A percentile compares a stretch with the other conserved stretches of the same genome.
Conservation (phyloP, 2,113 vertebrate genomes). For the Saguinus imperator region DNA sequence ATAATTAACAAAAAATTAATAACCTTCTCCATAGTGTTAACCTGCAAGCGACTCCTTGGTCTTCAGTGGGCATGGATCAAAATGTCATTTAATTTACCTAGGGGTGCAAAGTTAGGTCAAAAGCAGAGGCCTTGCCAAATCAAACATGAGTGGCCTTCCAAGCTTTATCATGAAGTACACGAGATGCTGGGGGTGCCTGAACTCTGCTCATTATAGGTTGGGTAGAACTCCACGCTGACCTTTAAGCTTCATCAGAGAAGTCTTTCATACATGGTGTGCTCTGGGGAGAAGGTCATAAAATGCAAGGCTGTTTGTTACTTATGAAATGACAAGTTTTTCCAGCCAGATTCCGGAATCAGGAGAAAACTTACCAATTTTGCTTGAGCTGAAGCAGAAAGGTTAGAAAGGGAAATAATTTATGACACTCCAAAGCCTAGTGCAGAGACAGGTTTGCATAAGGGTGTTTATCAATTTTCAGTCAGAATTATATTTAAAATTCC, state of each 20-base stretch:
- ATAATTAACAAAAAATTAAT: constrained; percentile 47
- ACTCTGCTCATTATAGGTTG: neutral
- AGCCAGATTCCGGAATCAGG: neutral
- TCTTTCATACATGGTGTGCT: neutral
- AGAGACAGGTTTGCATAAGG: neutral
- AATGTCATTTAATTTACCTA: neutral
- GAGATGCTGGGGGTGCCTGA: neutral
- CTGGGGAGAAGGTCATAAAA: neutral
- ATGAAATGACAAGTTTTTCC: neutral
- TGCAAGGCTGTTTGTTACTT: neutral
- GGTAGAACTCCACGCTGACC: neutral
- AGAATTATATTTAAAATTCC: neutral
- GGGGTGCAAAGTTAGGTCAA: neutral
- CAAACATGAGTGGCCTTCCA: neutral
- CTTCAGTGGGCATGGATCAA: neutral
- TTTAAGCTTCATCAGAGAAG: neutral
- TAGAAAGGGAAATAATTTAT: constrained; percentile 6
- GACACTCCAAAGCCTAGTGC: neutral
- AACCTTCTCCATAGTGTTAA: neutral
- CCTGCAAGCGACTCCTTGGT: constrained; percentile 7
- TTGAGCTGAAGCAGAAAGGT: neutral
- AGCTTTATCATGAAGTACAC: neutral
- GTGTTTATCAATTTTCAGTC: neutral
- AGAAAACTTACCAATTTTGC: neutral
- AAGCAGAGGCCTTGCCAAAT: neutral